Percentiles rank a stretch among this genome's conserved stretches.
These are phyloP conservation scores for Thelaira solivaga DNA, from an alignment of 2,888 invertebrate species.

Conservation along the genomic window DNA sequence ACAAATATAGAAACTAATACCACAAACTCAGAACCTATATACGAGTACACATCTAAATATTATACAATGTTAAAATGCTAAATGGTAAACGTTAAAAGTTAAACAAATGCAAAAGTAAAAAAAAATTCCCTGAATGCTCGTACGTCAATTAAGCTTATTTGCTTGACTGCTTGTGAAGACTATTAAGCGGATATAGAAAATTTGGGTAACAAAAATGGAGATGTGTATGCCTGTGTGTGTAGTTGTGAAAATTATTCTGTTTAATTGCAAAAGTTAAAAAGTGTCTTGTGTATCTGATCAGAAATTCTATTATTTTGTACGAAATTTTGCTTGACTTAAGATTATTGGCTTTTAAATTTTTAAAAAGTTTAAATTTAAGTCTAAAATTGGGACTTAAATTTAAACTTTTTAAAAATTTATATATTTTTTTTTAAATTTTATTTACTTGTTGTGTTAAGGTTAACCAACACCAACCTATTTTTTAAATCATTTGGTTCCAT, in stretches of 20 bases:
- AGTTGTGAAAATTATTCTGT: background rate
- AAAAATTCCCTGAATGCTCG: conserved; percentile 74
- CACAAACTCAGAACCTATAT: conserved; percentile 14
- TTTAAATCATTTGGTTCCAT: conserved; percentile 32
- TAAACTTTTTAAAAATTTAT: too few relatives aligned
- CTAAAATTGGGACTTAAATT: too few relatives aligned
- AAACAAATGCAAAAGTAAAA: conserved; percentile 14
- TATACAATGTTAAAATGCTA: conserved; percentile 57
- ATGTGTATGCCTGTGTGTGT: background rate
- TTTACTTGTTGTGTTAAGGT: too few relatives aligned
- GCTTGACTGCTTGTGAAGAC: background rate
- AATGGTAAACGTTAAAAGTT: conserved; percentile 61
- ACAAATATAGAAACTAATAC: conserved; percentile 43
- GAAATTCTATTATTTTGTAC: conserved; percentile 28
- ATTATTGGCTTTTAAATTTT: conserved; percentile 19
- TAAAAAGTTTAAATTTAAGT: too few relatives aligned
- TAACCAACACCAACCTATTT: too few relatives aligned
- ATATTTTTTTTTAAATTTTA: too few relatives aligned
- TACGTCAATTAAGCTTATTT: conserved; percentile 74
- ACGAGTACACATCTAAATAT: conserved; percentile 14
- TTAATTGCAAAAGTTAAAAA: background rate
- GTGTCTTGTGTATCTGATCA: background rate
- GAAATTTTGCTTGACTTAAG: background rate
- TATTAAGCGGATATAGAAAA: background rate
- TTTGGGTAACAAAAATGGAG: background rate